A percentile compares a stretch with the other conserved stretches of the same genome.
phyloP scores from a whole-genome alignment of 2,113 vertebrate genomes.

The Triplophysa siluroides region DNA sequence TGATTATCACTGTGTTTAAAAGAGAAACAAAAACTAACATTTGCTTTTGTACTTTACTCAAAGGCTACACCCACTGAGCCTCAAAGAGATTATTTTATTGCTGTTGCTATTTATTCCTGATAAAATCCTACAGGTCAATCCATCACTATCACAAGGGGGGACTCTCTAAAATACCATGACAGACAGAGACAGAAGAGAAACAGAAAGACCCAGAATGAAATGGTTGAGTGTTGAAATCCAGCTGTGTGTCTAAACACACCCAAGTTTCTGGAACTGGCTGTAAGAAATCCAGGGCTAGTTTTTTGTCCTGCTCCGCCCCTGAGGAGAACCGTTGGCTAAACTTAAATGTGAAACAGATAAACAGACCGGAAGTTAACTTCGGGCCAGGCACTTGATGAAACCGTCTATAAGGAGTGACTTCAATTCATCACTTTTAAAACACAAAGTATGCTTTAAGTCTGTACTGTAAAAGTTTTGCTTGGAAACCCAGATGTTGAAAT shows the following conservation, averaged over 20 bases:
- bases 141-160: slow-evolving; percentile 32
- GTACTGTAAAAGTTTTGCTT: no score
- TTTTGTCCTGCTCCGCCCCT: no score
- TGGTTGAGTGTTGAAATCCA: neutral
- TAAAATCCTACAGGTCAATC: slow-evolving; percentile 53
- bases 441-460: no score
- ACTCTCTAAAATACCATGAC: slow-evolving; percentile 49
- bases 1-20: neutral
- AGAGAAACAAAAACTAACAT: slow-evolving; percentile 16
- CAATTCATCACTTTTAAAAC: no score
- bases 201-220: neutral
- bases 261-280: neutral
- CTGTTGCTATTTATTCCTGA: slow-evolving; percentile 53
- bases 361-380: no score
- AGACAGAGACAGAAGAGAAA: slow-evolving; percentile 22
- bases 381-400: no score
- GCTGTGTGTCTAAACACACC: no score
- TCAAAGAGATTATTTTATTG: slow-evolving; percentile 54
- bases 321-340: no score
- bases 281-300: neutral
- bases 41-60: slow-evolving; percentile 53
- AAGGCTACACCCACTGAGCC: slow-evolving; percentile 46
- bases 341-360: no score
- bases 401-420: no score
- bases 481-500: no score